Conservation (phyloP, 2,888 invertebrate species). For the Aricia artaxerxes region DNA sequence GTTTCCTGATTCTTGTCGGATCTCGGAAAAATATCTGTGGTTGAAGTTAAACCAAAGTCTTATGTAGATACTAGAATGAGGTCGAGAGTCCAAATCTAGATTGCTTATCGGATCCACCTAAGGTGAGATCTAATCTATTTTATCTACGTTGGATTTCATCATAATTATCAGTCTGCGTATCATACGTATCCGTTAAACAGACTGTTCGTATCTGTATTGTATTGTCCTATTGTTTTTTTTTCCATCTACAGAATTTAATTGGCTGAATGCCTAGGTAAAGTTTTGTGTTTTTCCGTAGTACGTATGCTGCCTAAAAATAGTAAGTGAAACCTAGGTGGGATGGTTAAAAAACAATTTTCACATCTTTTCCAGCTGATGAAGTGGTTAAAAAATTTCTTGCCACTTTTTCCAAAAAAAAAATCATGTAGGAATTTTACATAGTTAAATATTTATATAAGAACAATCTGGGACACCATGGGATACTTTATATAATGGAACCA, state of each 20-base stretch:
- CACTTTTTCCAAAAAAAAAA: not conserved
- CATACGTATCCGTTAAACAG: not conserved
- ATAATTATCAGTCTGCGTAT: conserved; percentile 4
- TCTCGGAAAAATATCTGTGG: conserved; percentile 27
- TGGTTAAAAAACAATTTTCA: not conserved
- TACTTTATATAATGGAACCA: not conserved
- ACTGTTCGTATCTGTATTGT: not conserved
- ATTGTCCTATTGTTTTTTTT: not conserved
- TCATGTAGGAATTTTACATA: not conserved
- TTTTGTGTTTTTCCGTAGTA: too few relatives aligned
- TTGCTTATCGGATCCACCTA: conserved; percentile 19
- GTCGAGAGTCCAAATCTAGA: conserved; percentile 25
- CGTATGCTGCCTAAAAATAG: not conserved
- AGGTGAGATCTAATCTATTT: conserved; percentile 11
- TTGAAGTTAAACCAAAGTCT: not conserved
- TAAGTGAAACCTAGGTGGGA: not conserved
- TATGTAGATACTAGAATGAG: not conserved
- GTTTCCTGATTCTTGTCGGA: conserved; percentile 24
- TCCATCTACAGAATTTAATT: not conserved
- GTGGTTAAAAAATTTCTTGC: not conserved
- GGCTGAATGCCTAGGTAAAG: not conserved
- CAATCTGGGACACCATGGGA: not conserved
- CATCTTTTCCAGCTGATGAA: not conserved
- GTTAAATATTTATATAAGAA: not conserved
- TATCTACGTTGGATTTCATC: conserved; percentile 25